These are phyloP conservation scores for fruit fly (Drosophila melanogaster) DNA, from an alignment of 1,140 invertebrate species.

Conservation along the genomic window Release_6_plus_ISO1_MT NT_033779.5:7151501-7152000, in stretches of 20 bases:
- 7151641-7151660: slow-evolving; percentile 37
- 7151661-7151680: slow-evolving; percentile 20
- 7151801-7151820: slow-evolving; percentile 45
- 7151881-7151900: slow-evolving; percentile 14
- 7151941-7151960: too few species aligned
- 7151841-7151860: slow-evolving; percentile 37
- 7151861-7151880: slow-evolving; percentile 15
- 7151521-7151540: slow-evolving; percentile 70
- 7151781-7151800: slow-evolving; percentile 53
- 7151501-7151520: slow-evolving; percentile 54
- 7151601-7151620: slow-evolving; percentile 28
- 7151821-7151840: slow-evolving; percentile 55
- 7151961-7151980: background rate
- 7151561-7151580: slow-evolving; percentile 11
- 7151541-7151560: slow-evolving; percentile 47
- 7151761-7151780: slow-evolving; percentile 39
- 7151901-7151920: slow-evolving; percentile 20
- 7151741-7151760: background rate
- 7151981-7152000: background rate
- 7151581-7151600: background rate
- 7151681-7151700: slow-evolving; percentile 43
- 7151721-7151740: slow-evolving; percentile 26
- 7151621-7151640: slow-evolving; percentile 26
- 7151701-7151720: slow-evolving; percentile 32
- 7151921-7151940: background rate